Evolutionary conservation across 2,113 vertebrate genomes (phyloP), one percentile per base, ranked within the genome.

Genomic region (Mystacornis crossleyi): DNA sequence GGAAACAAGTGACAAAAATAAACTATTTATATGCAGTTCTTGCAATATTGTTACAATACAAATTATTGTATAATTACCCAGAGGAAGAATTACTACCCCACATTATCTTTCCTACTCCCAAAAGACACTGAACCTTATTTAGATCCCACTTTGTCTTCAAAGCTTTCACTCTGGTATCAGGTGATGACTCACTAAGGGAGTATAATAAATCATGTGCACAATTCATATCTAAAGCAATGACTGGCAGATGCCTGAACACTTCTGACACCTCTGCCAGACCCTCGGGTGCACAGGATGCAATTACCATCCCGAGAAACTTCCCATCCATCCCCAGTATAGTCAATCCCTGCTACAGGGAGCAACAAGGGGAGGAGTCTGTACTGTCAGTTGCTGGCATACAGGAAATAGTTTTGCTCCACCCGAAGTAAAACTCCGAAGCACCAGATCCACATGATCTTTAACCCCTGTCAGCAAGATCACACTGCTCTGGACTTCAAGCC

Each of bases 1-100:
- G 81, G 43, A 84, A 96, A 89, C 26, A 83, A 86, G 40, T 10
- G 40, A 93, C 36, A 86, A 45, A 90, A 53, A 58, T 4, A 57
- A 72, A 58, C n/a, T 14, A 18, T 34, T 55, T 55, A 64, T 51
- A 70, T 17, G 64, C 28, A 60, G 36, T 71, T 67, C 53, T 50
- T 89, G 40, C 36, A 77, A 67, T 42, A 64, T 6, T 28, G 13
- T n/a, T 50, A 95, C 2, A 60, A 60, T 36, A 36, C 23, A 58
- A 25, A 60, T 36, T 60, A 60, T 18, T 36, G 34, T 12, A 18
- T 26, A 60, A 60, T n/a, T 54, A 94, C 2, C 5, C 33, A 67
- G 17, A 8, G 8, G 12, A 72, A 65, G 28, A 82, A 75, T 40
- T 72, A 17, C 20, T 50, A 86, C 18, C 18, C 47, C 55, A 45